phyloP scores from a whole-genome alignment of 2,113 vertebrate genomes.

The Falcunculus frontatus region DNA sequence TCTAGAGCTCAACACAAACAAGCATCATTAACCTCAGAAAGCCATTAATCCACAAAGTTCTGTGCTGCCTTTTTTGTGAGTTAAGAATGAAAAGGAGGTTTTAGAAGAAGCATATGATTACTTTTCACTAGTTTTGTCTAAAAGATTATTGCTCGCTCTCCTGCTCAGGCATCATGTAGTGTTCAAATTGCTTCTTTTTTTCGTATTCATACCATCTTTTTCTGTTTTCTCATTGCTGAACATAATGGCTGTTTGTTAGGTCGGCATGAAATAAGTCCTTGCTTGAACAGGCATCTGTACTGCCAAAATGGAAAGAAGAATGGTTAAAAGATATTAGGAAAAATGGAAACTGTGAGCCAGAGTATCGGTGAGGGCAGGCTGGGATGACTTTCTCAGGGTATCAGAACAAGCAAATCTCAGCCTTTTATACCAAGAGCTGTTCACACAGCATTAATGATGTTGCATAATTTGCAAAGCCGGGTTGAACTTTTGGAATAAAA shows the following conservation, averaged over 20 bases:
- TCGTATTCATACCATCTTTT: background rate
- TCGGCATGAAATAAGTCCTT: background rate
- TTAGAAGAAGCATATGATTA: background rate
- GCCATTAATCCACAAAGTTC: background rate
- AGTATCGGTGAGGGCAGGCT: background rate
- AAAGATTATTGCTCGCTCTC: background rate
- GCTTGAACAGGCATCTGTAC: background rate
- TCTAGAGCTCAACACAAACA: background rate
- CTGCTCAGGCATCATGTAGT: background rate
- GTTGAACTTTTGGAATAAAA: background rate
- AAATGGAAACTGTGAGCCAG: background rate
- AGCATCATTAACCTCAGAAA: background rate
- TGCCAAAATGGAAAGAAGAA: background rate
- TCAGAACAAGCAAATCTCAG: background rate
- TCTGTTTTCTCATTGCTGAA: background rate
- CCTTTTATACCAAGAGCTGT: background rate
- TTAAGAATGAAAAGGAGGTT: background rate
- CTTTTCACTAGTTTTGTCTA: background rate
- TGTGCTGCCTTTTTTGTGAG: background rate
- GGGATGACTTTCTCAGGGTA: background rate
- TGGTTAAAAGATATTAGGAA: background rate
- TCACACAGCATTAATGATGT: background rate
- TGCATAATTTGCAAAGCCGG: background rate
- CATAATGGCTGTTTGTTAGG: background rate
- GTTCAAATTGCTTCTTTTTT: background rate